A percentile compares a stretch with the other conserved stretches of the same genome.
phyloP scores from a whole-genome alignment of 2,113 vertebrate genomes.

The Nannospalax galili region DNA sequence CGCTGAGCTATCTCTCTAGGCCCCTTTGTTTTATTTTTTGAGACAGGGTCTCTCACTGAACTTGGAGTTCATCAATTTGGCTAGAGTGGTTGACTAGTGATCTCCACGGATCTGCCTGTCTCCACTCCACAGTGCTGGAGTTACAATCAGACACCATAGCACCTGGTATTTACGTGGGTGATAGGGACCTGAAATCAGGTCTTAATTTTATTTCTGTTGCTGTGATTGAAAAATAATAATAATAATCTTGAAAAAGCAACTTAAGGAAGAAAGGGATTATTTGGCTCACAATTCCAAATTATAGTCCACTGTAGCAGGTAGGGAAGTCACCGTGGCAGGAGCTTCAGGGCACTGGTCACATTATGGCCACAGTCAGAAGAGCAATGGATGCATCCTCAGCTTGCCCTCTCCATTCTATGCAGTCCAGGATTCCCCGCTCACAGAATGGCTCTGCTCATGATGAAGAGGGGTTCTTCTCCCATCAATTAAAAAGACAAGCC shows the following conservation, averaged over 20 bases:
- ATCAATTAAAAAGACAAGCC: not conserved
- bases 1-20: no score
- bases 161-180: no score
- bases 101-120: not conserved
- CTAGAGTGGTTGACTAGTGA: not conserved
- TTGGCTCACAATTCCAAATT: not conserved
- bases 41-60: not conserved
- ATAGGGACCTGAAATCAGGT: not conserved
- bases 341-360: no score
- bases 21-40: not conserved
- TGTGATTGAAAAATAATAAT: not conserved
- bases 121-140: not conserved
- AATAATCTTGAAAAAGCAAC: not conserved
- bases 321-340: not conserved
- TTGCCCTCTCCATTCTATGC: not conserved
- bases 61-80: not conserved
- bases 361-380: not conserved
- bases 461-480: no score
- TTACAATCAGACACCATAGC: not conserved
- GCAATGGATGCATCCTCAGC: not conserved
- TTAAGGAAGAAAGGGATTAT: not conserved
- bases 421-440: not conserved
- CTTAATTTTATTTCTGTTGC: not conserved
- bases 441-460: not conserved
- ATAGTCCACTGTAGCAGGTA: not conserved